Conservation (phyloP, 2,888 invertebrate genomes). For the Aphodius granarius region DNA sequence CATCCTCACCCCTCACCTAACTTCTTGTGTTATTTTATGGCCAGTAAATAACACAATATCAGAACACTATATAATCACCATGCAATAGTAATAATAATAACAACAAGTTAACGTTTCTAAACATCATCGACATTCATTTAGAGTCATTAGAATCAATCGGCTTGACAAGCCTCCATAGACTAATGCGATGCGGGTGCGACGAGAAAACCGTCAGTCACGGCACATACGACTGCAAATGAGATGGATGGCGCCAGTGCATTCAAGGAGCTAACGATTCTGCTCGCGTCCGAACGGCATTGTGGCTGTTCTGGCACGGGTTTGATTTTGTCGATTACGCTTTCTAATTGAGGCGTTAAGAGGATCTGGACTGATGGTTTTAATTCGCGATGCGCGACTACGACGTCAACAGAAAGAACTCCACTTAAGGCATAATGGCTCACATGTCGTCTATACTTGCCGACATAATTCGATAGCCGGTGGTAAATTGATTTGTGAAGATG, state of each 20-base stretch:
- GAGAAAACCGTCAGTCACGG: not conserved
- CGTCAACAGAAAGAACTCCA: not conserved
- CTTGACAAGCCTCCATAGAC: not conserved
- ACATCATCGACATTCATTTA: not conserved
- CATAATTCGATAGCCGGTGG: not conserved
- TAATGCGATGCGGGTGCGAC: not conserved
- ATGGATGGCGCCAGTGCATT: not conserved
- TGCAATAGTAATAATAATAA: not conserved
- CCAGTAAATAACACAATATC: too few species aligned
- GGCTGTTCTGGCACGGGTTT: not conserved
- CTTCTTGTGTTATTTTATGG: too few species aligned
- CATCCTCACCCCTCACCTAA: too few species aligned
- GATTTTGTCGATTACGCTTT: not conserved
- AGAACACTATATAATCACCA: not conserved
- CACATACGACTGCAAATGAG: not conserved
- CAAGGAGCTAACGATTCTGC: not conserved
- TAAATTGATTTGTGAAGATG: not conserved
- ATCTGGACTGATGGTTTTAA: not conserved
- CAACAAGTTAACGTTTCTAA: not conserved
- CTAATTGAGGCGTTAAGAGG: not conserved
- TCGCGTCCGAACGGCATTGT: not conserved
- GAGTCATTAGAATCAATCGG: not conserved
- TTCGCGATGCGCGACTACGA: not conserved
- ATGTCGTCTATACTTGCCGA: not conserved
- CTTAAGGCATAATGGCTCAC: not conserved